Conservation (phyloP, 2,797 vertebrate genomes). For the Hydrocynus forskahlii region DNA sequence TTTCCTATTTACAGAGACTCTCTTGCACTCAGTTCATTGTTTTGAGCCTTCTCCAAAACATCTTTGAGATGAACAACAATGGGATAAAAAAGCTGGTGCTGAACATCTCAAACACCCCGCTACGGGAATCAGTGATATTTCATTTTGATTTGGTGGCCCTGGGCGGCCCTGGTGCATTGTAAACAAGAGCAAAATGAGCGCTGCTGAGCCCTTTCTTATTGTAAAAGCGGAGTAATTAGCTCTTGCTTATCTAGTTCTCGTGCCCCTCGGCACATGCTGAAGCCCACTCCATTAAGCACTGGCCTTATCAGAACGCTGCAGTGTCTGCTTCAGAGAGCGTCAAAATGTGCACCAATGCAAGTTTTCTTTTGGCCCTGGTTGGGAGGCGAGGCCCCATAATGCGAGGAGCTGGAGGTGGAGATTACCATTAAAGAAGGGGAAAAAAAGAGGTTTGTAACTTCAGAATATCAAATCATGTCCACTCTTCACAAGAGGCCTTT, state of each 20-base stretch:
- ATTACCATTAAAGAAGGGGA: constrained; percentile 29
- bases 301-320: constrained; percentile 46
- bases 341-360: constrained; percentile 38
- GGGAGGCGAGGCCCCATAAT: constrained; percentile 9
- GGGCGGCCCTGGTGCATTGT: constrained; percentile 51
- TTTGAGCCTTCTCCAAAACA: neutral
- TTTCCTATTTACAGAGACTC: neutral
- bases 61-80: neutral
- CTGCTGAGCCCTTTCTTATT: constrained; percentile 44
- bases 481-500: neutral
- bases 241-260: constrained; percentile 57
- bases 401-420: constrained; percentile 10
- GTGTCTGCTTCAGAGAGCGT: constrained; percentile 36
- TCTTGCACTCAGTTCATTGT: neutral
- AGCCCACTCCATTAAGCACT: constrained; percentile 52
- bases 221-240: constrained; percentile 60
- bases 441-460: constrained; percentile 17
- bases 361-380: constrained; percentile 25
- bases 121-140: constrained; percentile 25
- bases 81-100: neutral
- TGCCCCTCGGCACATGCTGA: constrained; percentile 47
- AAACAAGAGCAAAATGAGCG: constrained; percentile 52
- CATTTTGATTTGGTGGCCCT: constrained; percentile 34
- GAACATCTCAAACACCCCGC: constrained; percentile 5
- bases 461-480: constrained; percentile 14